Conservation (phyloP, 2,888 invertebrate species). For the Polyommatus iphigenia region DNA sequence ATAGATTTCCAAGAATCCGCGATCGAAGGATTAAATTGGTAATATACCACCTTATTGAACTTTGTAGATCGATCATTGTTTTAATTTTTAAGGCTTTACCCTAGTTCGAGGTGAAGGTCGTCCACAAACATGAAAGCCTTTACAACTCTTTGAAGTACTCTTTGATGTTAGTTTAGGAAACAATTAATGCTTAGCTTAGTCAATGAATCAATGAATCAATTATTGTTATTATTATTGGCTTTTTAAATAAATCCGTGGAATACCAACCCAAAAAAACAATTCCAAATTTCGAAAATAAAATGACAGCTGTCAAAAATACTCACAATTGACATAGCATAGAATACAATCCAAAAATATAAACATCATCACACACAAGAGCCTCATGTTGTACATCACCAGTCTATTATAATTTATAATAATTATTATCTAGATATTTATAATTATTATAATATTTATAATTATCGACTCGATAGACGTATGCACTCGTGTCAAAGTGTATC, state of each 20-base stretch:
- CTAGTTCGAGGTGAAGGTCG: background rate
- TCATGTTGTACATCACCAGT: constrained; percentile 35
- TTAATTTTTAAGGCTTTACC: background rate
- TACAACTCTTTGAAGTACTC: background rate
- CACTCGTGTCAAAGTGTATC: constrained; percentile 55
- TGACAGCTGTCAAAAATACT: constrained; percentile 47
- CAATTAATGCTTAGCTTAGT: background rate
- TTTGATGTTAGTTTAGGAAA: background rate
- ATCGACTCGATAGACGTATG: constrained; percentile 34
- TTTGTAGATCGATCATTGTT: background rate
- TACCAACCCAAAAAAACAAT: background rate
- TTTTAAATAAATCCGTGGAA: background rate
- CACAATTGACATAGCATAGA: constrained; percentile 67
- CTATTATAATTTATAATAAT: constrained; percentile 39
- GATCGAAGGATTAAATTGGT: too few species aligned
- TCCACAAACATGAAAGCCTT: background rate
- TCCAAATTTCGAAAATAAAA: background rate
- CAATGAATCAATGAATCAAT: background rate
- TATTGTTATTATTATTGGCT: too few species aligned
- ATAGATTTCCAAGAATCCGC: too few species aligned
- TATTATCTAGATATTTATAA: constrained; percentile 39
- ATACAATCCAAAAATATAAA: constrained; percentile 52
- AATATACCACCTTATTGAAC: background rate
- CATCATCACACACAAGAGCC: constrained; percentile 44
- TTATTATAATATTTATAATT: constrained; percentile 39